phyloP scores from a whole-genome alignment of 2,888 invertebrate genomes.

The Agrochola litura region DNA sequence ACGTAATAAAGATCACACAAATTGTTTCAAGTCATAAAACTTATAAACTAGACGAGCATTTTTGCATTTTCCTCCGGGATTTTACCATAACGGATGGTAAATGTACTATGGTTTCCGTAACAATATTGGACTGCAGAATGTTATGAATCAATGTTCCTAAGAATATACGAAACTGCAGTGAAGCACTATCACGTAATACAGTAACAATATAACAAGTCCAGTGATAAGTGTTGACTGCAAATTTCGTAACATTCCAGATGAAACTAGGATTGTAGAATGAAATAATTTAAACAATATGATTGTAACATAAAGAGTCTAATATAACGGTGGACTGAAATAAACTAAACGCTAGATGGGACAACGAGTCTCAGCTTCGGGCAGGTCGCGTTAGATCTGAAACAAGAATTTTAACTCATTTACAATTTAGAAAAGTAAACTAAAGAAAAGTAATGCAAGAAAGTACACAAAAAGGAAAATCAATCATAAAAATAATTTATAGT shows the following conservation, averaged over 20 bases:
- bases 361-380: slow-evolving; percentile 76
- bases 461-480: not conserved
- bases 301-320: slow-evolving; percentile 78
- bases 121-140: slow-evolving; percentile 69
- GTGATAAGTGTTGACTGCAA: slow-evolving; percentile 81
- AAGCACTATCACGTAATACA: slow-evolving; percentile 78
- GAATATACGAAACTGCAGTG: slow-evolving; percentile 80
- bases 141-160: slow-evolving; percentile 76
- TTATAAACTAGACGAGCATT: slow-evolving; percentile 81
- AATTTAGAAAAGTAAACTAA: slow-evolving; percentile 21
- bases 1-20: slow-evolving; percentile 76
- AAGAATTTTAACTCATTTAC: slow-evolving; percentile 68
- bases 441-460: not conserved
- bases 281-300: slow-evolving; percentile 64
- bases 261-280: slow-evolving; percentile 64
- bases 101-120: slow-evolving; percentile 60
- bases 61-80: slow-evolving; percentile 82
- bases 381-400: slow-evolving; percentile 84
- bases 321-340: slow-evolving; percentile 72
- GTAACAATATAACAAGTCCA: slow-evolving; percentile 60
- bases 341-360: slow-evolving; percentile 55
- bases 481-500: not conserved
- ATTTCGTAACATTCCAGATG: slow-evolving; percentile 74
- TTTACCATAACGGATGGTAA: slow-evolving; percentile 75
- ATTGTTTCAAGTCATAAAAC: slow-evolving; percentile 77